Evolutionary conservation across 2,797 vertebrate species (phyloP), one percentile per base, ranked within the genome.

Genomic region (Sebastes diploproa): DNA sequence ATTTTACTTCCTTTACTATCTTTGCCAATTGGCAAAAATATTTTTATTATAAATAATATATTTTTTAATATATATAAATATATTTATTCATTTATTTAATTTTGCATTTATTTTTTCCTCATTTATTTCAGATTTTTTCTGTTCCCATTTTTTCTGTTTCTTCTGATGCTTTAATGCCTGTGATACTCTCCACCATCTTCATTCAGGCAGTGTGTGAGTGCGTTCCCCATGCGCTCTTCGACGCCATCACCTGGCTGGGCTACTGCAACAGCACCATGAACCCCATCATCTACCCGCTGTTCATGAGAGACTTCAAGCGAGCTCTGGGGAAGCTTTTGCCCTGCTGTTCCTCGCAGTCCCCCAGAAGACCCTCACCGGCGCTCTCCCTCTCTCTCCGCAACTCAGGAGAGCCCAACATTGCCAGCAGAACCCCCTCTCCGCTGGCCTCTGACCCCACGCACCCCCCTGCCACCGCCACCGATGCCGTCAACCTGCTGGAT

Each of bases 201-300:
- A 20, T 55, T 7, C 93, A 99, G 98, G 98, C 97, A 0, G 97
- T 97, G 68, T 99, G 98, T 0, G 94, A 96, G 91, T 99, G 98
- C 0, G 66, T 99, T 63, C 97, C 98, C 0, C 90, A 91, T 0
- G 94, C 94, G 2, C 96, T 98, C 86, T 99, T 99, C 0, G 98
- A 99, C 0, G 95, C 96, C 84, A 97, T 99, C 79, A 99, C 98
- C 3, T 99, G 98, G 98, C 95, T 99, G 55, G 98, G 98, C 13
- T 99, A 99, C 94, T 99, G 97, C 91, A 99, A 99, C 96, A 99
- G 98, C 95, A 99, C 98, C 27, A 97, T 99, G 96, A 99, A 99
- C 94, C 98, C 98, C 79, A 98, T 99, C 94, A 98, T 99, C 92
- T 99, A 99, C 90, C 98, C 98, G 0, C 96, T 99, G 72, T 99